These are phyloP conservation scores for Strix uralensis DNA, from an alignment of 2,113 vertebrate genomes.

Conservation along the genomic window DNA sequence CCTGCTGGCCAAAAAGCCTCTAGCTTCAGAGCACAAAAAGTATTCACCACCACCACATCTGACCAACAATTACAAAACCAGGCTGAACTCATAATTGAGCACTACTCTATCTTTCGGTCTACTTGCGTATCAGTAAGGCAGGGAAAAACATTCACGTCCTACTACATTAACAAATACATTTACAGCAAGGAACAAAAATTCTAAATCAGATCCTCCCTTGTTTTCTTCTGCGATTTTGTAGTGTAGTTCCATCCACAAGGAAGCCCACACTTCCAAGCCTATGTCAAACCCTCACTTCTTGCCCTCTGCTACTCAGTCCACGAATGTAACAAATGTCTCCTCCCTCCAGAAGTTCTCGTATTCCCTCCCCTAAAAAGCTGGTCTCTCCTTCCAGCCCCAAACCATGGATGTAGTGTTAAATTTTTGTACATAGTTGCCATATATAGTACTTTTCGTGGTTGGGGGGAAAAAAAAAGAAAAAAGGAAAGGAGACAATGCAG, in stretches of 20 bases:
- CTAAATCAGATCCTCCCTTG: neutral
- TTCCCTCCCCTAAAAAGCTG: neutral
- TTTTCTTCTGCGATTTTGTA: neutral
- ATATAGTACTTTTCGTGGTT: neutral
- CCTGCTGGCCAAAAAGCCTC: neutral
- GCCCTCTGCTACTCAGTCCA: neutral
- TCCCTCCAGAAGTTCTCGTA: neutral
- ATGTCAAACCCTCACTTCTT: neutral
- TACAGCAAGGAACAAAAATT: neutral
- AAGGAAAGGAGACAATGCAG: neutral
- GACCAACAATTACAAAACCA: neutral
- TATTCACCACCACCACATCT: neutral
- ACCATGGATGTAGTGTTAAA: rapidly evolving
- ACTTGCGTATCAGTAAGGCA: neutral
- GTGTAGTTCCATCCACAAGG: neutral
- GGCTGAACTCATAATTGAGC: neutral
- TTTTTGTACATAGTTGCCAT: neutral
- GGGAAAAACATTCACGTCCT: neutral
- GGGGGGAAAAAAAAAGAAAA: neutral
- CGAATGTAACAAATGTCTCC: neutral
- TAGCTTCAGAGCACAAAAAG: neutral
- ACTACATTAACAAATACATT: neutral
- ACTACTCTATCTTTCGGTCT: neutral
- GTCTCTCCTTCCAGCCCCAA: neutral
- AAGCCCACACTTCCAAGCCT: neutral